phyloP scores from a whole-genome alignment of 1,140 invertebrate species.

The Hydropsyche tenuis region DNA sequence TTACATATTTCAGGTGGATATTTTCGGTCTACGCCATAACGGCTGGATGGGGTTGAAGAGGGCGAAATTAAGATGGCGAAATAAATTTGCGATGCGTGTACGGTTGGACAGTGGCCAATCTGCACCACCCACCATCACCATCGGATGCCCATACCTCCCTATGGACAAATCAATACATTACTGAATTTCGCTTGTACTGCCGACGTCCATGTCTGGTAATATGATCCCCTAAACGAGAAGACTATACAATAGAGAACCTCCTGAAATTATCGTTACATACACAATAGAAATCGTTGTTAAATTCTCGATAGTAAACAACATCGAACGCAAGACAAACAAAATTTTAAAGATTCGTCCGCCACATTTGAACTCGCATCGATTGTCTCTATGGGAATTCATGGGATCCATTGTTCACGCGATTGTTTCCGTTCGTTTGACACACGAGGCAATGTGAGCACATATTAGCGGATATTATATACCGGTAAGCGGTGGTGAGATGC shows the following conservation, averaged over 20 bases:
- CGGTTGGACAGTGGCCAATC: slow-evolving; percentile 23
- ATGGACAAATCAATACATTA: slow-evolving; percentile 12
- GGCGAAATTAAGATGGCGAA: slow-evolving; percentile 13
- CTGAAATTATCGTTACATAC: too few species aligned
- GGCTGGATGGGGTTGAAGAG: not conserved
- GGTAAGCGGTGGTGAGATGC: slow-evolving; percentile 3
- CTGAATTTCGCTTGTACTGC: not conserved
- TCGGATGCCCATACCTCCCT: too few species aligned
- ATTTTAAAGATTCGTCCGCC: too few species aligned
- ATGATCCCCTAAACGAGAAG: not conserved
- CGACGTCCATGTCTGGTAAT: not conserved
- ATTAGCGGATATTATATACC: slow-evolving; percentile 8
- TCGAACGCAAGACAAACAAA: too few species aligned
- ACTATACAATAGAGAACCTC: too few species aligned
- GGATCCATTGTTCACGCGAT: slow-evolving; percentile 5
- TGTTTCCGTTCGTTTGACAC: slow-evolving; percentile 5
- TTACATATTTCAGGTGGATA: too few species aligned
- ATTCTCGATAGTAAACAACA: too few species aligned
- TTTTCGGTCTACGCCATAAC: too few species aligned
- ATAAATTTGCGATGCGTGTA: slow-evolving; percentile 20
- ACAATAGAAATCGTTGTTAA: too few species aligned
- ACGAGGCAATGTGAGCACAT: not conserved
- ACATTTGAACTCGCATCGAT: not conserved
- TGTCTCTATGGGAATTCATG: not conserved
- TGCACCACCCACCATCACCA: not conserved